phyloP scores from a whole-genome alignment of 1,140 invertebrate genomes.

The Proales similis region DNA sequence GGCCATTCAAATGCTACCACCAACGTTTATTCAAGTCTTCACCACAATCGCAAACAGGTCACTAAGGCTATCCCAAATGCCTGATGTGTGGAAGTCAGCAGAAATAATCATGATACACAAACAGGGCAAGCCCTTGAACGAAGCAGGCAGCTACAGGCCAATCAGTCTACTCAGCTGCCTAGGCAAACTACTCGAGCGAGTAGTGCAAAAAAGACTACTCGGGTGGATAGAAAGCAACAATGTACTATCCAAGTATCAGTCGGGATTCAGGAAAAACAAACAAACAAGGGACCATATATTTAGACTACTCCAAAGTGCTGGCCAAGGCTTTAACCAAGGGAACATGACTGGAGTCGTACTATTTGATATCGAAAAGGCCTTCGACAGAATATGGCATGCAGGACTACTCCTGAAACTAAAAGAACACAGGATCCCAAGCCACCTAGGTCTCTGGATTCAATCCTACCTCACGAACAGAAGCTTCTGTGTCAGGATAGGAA shows the following conservation, averaged over 20 bases:
- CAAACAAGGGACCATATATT: slow-evolving; percentile 1
- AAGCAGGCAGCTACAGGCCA: slow-evolving; percentile 29
- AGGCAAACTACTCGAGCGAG: slow-evolving; percentile 37
- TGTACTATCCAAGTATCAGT: not conserved
- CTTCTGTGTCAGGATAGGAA: not conserved
- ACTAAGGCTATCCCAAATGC: slow-evolving; percentile 1
- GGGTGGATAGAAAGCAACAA: slow-evolving; percentile 17
- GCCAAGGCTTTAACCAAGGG: not conserved
- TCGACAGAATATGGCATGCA: slow-evolving; percentile 6
- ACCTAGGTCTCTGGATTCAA: not conserved
- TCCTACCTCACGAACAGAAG: not conserved
- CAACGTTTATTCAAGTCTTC: not conserved
- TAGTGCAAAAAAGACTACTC: slow-evolving; percentile 21
- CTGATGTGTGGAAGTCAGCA: slow-evolving; percentile 31
- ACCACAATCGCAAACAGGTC: not conserved
- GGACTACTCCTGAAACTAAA: slow-evolving; percentile 6
- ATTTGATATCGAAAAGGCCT: slow-evolving; percentile 27
- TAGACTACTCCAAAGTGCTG: not conserved
- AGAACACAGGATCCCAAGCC: not conserved
- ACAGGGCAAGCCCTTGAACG: slow-evolving; percentile 22
- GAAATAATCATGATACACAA: slow-evolving; percentile 37
- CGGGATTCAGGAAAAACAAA: slow-evolving; percentile 24
- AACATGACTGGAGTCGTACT: not conserved
- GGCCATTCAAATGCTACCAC: not conserved
- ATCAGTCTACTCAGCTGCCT: slow-evolving; percentile 37